A percentile compares a stretch with the other conserved stretches of the same genome.
These are phyloP conservation scores for Ispidina picta DNA, from an alignment of 2,797 vertebrate genomes.

Conservation along the genomic window DNA sequence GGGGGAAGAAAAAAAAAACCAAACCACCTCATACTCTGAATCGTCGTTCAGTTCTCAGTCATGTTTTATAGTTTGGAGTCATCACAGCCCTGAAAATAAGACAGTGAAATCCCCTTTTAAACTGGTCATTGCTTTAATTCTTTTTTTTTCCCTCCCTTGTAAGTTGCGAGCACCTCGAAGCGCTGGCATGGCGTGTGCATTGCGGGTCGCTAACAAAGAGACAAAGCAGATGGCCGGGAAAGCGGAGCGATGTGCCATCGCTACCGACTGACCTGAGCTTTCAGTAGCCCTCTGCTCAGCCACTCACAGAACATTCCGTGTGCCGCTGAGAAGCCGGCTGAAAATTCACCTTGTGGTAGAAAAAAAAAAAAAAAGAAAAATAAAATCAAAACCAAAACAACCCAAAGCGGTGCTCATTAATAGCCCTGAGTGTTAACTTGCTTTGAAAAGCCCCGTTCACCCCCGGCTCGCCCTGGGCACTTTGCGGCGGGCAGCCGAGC, in stretches of 20 bases:
- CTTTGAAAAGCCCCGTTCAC: background rate
- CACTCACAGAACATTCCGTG: background rate
- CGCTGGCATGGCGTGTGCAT: background rate
- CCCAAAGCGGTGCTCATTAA: too few relatives aligned
- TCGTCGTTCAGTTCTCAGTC: background rate
- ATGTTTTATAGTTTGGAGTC: background rate
- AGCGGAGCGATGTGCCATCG: accelerated
- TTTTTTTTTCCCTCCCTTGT: background rate
- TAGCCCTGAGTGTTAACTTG: background rate
- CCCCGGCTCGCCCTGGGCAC: background rate
- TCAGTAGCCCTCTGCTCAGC: background rate
- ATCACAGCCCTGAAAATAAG: background rate
- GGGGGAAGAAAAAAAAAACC: background rate
- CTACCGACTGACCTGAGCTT: background rate
- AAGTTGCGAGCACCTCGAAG: background rate
- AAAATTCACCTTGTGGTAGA: background rate
- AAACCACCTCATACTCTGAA: background rate
- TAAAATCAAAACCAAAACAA: too few relatives aligned
- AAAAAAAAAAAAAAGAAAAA: background rate
- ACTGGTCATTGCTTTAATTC: accelerated
- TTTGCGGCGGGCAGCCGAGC: background rate
- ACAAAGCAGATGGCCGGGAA: background rate
- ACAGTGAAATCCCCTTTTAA: background rate
- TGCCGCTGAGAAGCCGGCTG: background rate
- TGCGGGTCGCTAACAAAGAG: background rate